Evolutionary conservation across 2,797 vertebrate species (phyloP).

Genomic region (Halcyon chelicuti): DNA sequence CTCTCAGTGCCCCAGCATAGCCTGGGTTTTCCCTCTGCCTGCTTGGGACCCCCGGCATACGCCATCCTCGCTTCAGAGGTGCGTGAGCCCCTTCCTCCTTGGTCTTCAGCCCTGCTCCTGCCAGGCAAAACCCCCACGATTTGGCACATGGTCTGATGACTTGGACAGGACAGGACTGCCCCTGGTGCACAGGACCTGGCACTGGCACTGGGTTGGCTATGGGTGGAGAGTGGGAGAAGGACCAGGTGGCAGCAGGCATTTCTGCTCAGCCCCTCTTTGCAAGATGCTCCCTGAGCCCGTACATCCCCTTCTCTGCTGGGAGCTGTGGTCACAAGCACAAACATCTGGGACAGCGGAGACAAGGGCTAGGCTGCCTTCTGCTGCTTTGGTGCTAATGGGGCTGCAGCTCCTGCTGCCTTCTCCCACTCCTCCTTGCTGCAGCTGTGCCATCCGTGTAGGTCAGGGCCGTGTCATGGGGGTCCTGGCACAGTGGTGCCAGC

Average conservation of each 20-base stretch:
- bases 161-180: not conserved
- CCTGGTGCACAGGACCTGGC: not conserved
- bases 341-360: not conserved
- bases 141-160: rapidly evolving
- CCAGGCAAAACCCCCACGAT: rapidly evolving
- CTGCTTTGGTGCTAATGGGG: not conserved
- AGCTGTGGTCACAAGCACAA: not conserved
- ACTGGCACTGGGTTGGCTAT: rapidly evolving
- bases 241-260: not conserved
- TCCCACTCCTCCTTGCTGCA: rapidly evolving
- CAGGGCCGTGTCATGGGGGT: not conserved
- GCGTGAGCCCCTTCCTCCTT: not conserved
- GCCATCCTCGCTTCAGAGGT: rapidly evolving
- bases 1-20: rapidly evolving
- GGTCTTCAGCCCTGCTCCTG: not conserved
- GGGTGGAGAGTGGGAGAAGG: not conserved
- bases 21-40: rapidly evolving
- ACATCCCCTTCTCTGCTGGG: not conserved
- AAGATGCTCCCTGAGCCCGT: not conserved
- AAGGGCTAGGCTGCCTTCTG: too few relatives aligned
- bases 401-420: not conserved
- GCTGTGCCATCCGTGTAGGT: not conserved
- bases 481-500: not conserved
- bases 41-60: not conserved
- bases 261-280: not conserved